Evolutionary conservation across 2,113 vertebrate genomes (phyloP), one percentile per base, ranked within the genome.

Genomic region (Tringa solitaria): DNA sequence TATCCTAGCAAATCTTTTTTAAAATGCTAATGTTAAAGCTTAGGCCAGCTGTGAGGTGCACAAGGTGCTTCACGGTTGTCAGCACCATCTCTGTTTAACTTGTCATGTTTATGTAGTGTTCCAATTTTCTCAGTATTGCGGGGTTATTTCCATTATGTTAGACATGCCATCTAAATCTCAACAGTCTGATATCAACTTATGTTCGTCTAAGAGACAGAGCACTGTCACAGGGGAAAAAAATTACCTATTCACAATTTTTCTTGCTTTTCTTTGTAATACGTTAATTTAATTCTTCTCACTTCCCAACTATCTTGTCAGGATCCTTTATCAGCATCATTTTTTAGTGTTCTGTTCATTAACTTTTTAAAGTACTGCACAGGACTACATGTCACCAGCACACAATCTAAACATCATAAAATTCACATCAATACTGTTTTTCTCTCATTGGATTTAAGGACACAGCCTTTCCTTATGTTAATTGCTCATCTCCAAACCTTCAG

Each of bases 81-180:
- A 95, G 61, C 61, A 86, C 78, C 68, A 73, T 93, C 72, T 96
- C 83, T 51, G 56, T 78, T 97, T 94, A 95, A 87, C 68, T 92
- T 97, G 93, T 94, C 95, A 91, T 93, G 84, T 96, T 96, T 96
- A 92, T 74, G 76, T 84, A 88, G 81, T 72, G 35, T 93, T 96
- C 82, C 75, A 78, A 63, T 93, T 94, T 96, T 75, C 90, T 88
- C 43, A 53, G 46, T 87, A 72, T 76, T 90, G 82, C 91, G 54
- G 53, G 26, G 33, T 86, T 96, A 81, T 89, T 97, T 96, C 86
- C 69, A 65, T 96, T 88, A 79, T 89, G 84, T 93, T 82, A 80
- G 81, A 89, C 76, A 46, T 43, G 75, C 89, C 35, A 1, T 95
- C 87, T 92, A 91, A 82, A 90, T 91, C 93, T 90, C 56, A 85